Evolutionary conservation across 2,797 vertebrate species (phyloP), one percentile per base, ranked within the genome.

Genomic region (Sebastes steindachneri): DNA sequence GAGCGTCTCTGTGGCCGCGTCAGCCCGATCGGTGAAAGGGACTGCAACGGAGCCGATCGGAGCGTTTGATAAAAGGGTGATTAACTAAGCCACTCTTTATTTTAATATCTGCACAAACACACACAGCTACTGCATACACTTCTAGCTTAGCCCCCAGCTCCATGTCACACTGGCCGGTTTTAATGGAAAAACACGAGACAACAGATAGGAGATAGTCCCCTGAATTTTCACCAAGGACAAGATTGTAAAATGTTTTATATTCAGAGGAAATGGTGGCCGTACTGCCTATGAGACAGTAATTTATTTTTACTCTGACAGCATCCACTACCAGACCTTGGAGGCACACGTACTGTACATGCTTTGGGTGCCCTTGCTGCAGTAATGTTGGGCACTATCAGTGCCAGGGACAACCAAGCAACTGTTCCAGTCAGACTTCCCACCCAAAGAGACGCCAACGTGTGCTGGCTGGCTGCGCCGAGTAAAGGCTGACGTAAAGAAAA

Each of bases 11-110:
- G 89, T 63, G 73, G 80, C 88, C 72, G 67, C 74, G 85, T 90
- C 84, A 33, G 83, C 59, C 80, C 66, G 80, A 84, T 89, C 55
- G 29, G 75, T 79, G 82, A 86, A 84, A 70, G 72, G 71, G 74
- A 59, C 89, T 54, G 84, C 83, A 70, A 75, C 70, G 75, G 70
- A 87, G 73, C 77, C 9, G 81, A 89, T 88, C 85, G 87, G 63
- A 86, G 76, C 9, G 14, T 75, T 76, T 90, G 90, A 94, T 92
- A 90, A 92, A 53, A 79, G 80, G 57, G 73, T 89, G 82, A 94
- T 94, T 91, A 94, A 85, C 84, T 63, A 70, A 83, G 77, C 77
- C 67, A 51, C 68, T 83, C 62, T 82, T 84, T 79, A 84, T 80
- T 85, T 66, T 87, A 84, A 86, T 87, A 86, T 77, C 75, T 35